Evolutionary conservation across 2,888 invertebrate genomes (phyloP).

Genomic region (Ellobium chinense): DNA sequence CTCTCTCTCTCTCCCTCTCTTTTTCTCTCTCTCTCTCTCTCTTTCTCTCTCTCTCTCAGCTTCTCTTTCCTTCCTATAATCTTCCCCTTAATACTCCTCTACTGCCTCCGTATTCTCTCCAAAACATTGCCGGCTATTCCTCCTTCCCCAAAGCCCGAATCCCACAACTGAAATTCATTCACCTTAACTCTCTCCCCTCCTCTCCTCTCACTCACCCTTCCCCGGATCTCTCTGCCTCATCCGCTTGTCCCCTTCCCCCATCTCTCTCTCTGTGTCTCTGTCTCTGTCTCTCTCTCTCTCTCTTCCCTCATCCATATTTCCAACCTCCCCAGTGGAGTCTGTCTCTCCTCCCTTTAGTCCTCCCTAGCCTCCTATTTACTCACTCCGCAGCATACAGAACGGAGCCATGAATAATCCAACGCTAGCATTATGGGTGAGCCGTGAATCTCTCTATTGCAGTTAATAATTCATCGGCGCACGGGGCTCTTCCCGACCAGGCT

Average conservation of each 20-base stretch:
- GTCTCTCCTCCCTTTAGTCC: not conserved
- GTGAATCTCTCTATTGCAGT: slow-evolving; percentile 6
- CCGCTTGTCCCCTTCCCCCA: too few species aligned
- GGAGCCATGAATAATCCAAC: slow-evolving; percentile 20
- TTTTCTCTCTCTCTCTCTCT: not conserved
- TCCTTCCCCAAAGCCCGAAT: too few species aligned
- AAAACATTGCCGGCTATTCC: too few species aligned
- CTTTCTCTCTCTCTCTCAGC: not conserved
- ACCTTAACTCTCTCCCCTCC: too few species aligned
- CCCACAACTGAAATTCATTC: too few species aligned
- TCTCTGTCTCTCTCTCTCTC: not conserved
- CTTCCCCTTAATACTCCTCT: too few species aligned
- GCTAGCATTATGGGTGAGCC: slow-evolving; percentile 7
- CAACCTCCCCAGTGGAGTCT: not conserved
- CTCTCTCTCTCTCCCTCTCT: not conserved
- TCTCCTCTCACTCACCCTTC: too few species aligned
- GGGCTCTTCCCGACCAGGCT: not conserved
- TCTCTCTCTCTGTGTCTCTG: not conserved
- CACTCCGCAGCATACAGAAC: not conserved
- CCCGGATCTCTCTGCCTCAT: too few species aligned
- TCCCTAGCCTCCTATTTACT: not conserved
- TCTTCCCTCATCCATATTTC: not conserved
- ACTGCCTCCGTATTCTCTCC: too few species aligned
- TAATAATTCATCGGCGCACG: slow-evolving; percentile 28
- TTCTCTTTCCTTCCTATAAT: not conserved